Evolutionary conservation across 2,888 invertebrate genomes (phyloP), one percentile per base, ranked within the genome.

Genomic region (Torymus texanus): DNA sequence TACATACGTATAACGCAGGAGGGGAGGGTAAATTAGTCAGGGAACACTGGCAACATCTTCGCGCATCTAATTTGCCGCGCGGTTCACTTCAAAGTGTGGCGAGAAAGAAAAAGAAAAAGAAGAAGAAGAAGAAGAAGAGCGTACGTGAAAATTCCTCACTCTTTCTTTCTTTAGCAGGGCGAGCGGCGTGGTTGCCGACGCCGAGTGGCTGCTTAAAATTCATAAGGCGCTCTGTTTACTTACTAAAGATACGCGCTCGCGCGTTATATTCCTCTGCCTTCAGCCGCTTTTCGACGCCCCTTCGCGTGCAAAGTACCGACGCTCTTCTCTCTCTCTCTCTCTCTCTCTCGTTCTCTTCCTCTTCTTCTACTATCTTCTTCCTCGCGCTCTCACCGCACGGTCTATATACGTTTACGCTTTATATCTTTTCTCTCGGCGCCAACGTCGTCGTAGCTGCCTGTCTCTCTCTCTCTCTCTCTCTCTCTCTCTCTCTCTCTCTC

Each of bases 141-240:
- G 56, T 50, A 66, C 72, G 67, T 65, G 66, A 78, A 41, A 77
- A 78, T 72, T 67, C 56, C 51, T 71, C 51, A 0, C 14, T 50
- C 41, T 61, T 18, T 55, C 56, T 14, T 12, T 66, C 59, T 63
- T 18, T 72, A 24, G 13, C 59, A 41, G 41, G 41, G 41, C 41
- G 41, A 41, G 4, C 21, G 12, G 58, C 12, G 59, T 24, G 29
- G 62, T 66, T 8, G 62, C 14, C 56, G 56, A 21, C 56, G 24
- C 56, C 10, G 55, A 53, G 83, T 58, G 83, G 84, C 88, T 87
- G 87, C 88, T 89, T 89, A 89, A 89, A 89, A 89, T 89, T 89
- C 89, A 89, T 89, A 89, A 88, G 89, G 81, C 86, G 87, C 84
- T 87, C 87, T 88, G 88, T 89, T 89, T 89, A 88, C 89, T 88